Conservation (phyloP, 1,140 invertebrate genomes). For the Leptinotarsa undecemlineata region DNA sequence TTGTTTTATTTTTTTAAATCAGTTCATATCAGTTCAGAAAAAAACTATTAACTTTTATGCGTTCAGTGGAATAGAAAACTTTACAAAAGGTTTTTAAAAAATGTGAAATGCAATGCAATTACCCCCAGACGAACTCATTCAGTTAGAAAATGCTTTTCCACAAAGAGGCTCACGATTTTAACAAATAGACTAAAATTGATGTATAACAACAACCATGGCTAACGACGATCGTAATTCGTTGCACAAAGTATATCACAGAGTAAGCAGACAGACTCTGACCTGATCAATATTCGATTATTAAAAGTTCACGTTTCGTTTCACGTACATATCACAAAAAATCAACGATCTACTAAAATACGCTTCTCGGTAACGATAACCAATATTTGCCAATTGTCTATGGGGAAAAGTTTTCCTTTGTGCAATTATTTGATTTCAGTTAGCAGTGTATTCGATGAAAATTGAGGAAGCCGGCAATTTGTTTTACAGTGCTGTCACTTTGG, state of each 20-base stretch:
- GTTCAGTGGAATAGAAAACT: not conserved
- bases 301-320: conserved; percentile 39
- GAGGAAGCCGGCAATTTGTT: not conserved
- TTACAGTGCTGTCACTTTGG: not conserved
- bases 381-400: not conserved
- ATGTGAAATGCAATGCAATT: conserved; percentile 9
- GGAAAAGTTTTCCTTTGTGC: not conserved
- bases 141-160: conserved; percentile 36
- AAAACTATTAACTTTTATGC: conserved; percentile 9
- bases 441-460: not conserved
- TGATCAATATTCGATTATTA: conserved; percentile 41
- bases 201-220: conserved; percentile 32
- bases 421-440: not conserved
- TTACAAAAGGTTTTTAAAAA: conserved; percentile 20
- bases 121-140: conserved; percentile 30
- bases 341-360: conserved; percentile 3
- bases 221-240: conserved; percentile 35
- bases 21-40: not conserved
- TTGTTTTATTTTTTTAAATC: too few species aligned
- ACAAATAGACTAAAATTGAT: conserved; percentile 42
- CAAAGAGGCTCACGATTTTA: conserved; percentile 30
- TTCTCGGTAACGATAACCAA: not conserved
- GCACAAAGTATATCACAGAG: conserved; percentile 41
- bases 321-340: conserved; percentile 24
- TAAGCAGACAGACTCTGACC: conserved; percentile 25